A percentile compares a stretch with the other conserved stretches of the same genome.
These are phyloP conservation scores for Drosophila pegasa DNA, from an alignment of 2,888 invertebrate species.

Conservation along the genomic window DNA sequence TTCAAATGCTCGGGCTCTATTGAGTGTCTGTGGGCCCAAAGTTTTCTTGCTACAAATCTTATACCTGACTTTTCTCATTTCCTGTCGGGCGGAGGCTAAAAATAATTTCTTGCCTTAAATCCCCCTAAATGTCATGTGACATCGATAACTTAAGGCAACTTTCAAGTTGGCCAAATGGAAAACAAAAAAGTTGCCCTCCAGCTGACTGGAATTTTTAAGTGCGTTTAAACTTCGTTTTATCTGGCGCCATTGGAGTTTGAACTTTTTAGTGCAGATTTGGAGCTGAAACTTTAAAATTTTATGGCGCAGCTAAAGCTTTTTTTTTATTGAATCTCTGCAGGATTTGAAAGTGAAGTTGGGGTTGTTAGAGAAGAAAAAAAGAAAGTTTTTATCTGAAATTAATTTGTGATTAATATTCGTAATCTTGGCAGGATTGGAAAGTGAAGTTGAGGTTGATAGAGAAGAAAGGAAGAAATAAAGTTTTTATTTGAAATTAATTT, in stretches of 20 bases:
- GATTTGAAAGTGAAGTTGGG: too few species aligned
- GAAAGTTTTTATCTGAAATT: too few species aligned
- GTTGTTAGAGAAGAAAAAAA: too few species aligned
- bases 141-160: not conserved
- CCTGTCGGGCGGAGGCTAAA: not conserved
- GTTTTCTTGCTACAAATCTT: not conserved
- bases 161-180: not conserved
- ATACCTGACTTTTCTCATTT: constrained; percentile 4
- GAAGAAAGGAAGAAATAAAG: too few species aligned
- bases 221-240: not conserved
- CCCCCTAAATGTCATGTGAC: not conserved
- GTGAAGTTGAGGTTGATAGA: too few species aligned
- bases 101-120: not conserved
- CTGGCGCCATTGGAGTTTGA: not conserved
- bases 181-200: not conserved
- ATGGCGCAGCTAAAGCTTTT: too few species aligned
- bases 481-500: too few species aligned
- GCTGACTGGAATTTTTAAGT: not conserved
- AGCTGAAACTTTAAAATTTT: not conserved
- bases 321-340: too few species aligned
- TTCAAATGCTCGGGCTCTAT: not conserved
- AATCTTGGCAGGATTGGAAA: too few species aligned
- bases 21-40: not conserved
- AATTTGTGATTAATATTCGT: too few species aligned
- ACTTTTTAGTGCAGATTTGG: not conserved